A percentile compares a stretch with the other conserved stretches of the same genome.
Evolutionary conservation across 2,888 invertebrate species (phyloP).

Genomic region (Campaea margaritaria): DNA sequence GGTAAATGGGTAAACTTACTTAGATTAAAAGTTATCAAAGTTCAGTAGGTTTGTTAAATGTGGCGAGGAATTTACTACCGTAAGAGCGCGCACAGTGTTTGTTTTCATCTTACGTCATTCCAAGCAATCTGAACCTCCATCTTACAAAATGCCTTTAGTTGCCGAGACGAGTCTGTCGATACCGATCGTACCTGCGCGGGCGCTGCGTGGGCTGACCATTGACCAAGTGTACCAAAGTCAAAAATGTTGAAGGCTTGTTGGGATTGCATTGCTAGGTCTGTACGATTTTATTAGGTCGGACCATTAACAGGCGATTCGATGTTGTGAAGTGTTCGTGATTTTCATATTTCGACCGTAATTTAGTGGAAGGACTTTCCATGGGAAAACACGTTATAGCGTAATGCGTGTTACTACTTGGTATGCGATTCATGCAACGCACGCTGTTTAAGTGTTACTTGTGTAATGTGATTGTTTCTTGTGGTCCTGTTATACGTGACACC

Average conservation of each 20-base stretch:
- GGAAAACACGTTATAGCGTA: conserved; percentile 10
- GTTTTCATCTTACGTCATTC: conserved; percentile 79
- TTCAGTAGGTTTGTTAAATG: not conserved
- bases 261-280: conserved; percentile 77
- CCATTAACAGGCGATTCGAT: conserved; percentile 13
- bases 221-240: conserved; percentile 45
- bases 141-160: conserved; percentile 52
- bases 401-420: not conserved
- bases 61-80: not conserved
- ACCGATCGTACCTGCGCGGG: conserved; percentile 41
- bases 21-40: not conserved
- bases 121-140: conserved; percentile 52
- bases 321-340: conserved; percentile 9
- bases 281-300: conserved; percentile 59
- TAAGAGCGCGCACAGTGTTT: conserved; percentile 65
- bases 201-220: conserved; percentile 47
- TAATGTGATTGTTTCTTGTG: not conserved
- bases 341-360: not conserved
- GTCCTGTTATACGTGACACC: too few species aligned
- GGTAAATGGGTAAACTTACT: too few species aligned
- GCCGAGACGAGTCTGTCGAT: conserved; percentile 52
- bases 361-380: conserved; percentile 7
- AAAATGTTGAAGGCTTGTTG: conserved; percentile 79
- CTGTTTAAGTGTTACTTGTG: not conserved
- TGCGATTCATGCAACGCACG: conserved; percentile 1